Percentiles rank a stretch among this genome's conserved stretches.
Evolutionary conservation across 92 coral and sea anemone genomes (phyloP).

Genomic region (Hydrozoanthus gracilis): DNA sequence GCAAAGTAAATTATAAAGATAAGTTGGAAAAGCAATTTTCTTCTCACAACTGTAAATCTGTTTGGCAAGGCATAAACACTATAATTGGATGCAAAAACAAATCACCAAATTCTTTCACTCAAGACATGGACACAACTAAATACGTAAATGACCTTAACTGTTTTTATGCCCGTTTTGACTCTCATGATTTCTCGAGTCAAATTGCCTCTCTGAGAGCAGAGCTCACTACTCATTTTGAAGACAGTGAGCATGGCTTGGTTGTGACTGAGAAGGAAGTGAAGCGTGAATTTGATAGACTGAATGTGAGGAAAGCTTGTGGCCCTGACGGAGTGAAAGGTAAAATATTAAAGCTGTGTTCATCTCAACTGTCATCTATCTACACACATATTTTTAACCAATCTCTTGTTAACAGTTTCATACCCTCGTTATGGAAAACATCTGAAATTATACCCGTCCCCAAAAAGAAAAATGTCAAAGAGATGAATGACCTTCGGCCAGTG

Average conservation of each 20-base stretch:
- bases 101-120: not conserved
- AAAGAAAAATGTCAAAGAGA: not conserved
- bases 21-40: not conserved
- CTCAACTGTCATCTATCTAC: not conserved
- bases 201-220: not conserved
- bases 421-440: not conserved
- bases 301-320: not conserved
- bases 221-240: not conserved
- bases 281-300: not conserved
- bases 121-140: not conserved
- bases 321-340: not conserved
- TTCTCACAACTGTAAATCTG: not conserved
- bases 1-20: too few relatives aligned
- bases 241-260: not conserved
- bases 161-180: not conserved
- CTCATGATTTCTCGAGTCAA: not conserved
- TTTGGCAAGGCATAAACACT: not conserved
- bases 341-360: not conserved
- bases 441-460: not conserved
- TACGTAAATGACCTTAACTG: not conserved
- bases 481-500: conserved; percentile 2
- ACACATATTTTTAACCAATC: not conserved
- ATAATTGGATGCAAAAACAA: not conserved
- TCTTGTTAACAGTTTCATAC: not conserved
- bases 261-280: not conserved